phyloP scores from a whole-genome alignment of 2,113 vertebrate species.

The Entomyzon cyanotis region DNA sequence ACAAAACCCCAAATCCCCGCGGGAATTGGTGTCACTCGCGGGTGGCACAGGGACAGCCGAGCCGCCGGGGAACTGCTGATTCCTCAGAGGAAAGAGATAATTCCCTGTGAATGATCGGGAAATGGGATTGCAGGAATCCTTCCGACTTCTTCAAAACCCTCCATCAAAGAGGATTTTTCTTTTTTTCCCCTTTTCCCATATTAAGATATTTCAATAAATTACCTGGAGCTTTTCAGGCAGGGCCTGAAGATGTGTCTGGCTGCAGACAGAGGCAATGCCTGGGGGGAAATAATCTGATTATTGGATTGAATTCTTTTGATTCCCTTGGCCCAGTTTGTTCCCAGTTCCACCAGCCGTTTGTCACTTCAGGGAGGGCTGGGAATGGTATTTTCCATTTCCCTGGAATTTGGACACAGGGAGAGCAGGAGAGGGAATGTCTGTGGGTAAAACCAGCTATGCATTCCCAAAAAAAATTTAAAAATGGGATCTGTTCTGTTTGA shows the following conservation, averaged over 20 bases:
- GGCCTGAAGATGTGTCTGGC: background rate
- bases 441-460: background rate
- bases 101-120: background rate
- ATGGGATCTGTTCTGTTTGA: background rate
- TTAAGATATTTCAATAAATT: background rate
- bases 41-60: background rate
- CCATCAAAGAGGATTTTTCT: background rate
- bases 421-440: background rate
- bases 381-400: background rate
- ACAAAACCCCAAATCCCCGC: too few species aligned
- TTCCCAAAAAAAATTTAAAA: background rate
- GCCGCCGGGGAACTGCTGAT: background rate
- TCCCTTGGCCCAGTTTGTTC: background rate
- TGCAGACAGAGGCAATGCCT: background rate
- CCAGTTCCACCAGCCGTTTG: background rate
- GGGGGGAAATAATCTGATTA: background rate
- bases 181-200: rapidly evolving
- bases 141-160: background rate
- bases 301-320: background rate
- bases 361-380: background rate
- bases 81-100: background rate
- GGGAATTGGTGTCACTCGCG: background rate
- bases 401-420: background rate
- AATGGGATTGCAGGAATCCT: background rate
- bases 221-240: background rate